Conservation (phyloP, 2,888 invertebrate genomes). For the Digitonthophagus gazella region DNA sequence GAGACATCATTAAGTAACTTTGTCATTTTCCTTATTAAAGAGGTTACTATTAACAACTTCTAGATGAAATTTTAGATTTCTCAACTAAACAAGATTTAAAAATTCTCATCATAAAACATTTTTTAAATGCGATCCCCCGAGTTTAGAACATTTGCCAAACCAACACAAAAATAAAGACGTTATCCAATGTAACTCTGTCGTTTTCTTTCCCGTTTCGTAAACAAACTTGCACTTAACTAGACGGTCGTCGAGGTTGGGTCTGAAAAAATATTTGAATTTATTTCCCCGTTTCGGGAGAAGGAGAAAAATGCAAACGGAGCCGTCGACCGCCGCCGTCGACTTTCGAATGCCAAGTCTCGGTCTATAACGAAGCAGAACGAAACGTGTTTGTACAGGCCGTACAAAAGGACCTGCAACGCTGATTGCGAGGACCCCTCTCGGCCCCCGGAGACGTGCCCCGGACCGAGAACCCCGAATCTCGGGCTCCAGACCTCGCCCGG, state of each 20-base stretch:
- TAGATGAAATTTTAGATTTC: too few species aligned
- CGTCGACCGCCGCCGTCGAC: constrained; percentile 4
- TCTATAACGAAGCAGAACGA: constrained; percentile 14
- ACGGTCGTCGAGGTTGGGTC: constrained; percentile 6
- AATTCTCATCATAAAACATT: too few species aligned
- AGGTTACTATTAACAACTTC: too few species aligned
- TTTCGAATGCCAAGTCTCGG: neutral
- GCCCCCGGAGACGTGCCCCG: constrained; percentile 5
- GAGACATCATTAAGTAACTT: too few species aligned
- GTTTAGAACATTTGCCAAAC: too few species aligned
- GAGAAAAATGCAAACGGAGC: constrained; percentile 12
- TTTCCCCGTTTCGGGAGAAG: constrained; percentile 12
- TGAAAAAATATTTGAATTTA: constrained; percentile 16
- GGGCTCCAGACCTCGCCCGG: neutral
- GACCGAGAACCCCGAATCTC: too few species aligned
- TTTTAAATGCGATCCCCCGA: too few species aligned
- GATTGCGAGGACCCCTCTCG: constrained; percentile 13
- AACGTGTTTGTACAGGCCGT: constrained; percentile 17
- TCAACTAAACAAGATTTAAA: too few species aligned
- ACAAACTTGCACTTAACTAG: neutral
- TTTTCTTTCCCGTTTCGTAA: neutral
- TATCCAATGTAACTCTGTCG: too few species aligned
- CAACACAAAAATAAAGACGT: too few species aligned
- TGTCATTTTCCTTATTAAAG: too few species aligned
- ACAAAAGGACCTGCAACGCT: constrained; percentile 10